These are phyloP conservation scores for Desoria tigrina DNA, from an alignment of 2,888 invertebrate genomes.

Conservation along the genomic window DNA sequence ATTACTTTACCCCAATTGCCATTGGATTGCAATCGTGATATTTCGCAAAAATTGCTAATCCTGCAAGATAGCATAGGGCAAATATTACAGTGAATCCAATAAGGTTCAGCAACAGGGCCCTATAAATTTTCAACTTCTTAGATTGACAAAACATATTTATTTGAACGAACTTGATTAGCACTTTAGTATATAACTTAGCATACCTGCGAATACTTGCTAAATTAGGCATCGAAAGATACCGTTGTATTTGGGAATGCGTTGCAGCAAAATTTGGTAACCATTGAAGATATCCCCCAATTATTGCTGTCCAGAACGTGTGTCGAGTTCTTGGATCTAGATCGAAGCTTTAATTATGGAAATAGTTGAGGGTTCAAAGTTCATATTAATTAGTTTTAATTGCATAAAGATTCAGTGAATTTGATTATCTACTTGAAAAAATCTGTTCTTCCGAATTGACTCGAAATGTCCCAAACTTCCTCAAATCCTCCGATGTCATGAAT, in stretches of 20 bases:
- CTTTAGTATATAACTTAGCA: too few relatives aligned
- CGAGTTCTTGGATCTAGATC: constrained; percentile 44
- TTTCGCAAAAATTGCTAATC: constrained; percentile 38
- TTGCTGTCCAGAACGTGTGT: constrained; percentile 49
- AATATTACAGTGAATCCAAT: constrained; percentile 32
- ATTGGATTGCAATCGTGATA: constrained; percentile 41
- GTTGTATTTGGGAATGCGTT: constrained; percentile 36
- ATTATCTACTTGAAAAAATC: constrained; percentile 48
- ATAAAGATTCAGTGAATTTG: background rate
- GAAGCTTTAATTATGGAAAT: constrained; percentile 31
- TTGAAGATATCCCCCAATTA: constrained; percentile 44
- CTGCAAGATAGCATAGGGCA: constrained; percentile 29
- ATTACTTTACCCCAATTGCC: constrained; percentile 22
- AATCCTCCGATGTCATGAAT: constrained; percentile 45
- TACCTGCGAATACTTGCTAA: constrained; percentile 24
- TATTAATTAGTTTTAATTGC: background rate
- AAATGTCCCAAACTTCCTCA: constrained; percentile 39
- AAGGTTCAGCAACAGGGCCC: constrained; percentile 35
- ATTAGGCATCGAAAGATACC: constrained; percentile 29
- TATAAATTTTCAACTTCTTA: constrained; percentile 8
- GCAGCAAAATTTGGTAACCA: constrained; percentile 32
- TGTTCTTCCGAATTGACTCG: constrained; percentile 31
- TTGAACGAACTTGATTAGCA: background rate
- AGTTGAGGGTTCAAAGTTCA: constrained; percentile 40
- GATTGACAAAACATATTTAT: background rate